Evolutionary conservation across 2,113 vertebrate species (phyloP), one percentile per base, ranked within the genome.

Genomic region (Xiphophorus couchianus): DNA sequence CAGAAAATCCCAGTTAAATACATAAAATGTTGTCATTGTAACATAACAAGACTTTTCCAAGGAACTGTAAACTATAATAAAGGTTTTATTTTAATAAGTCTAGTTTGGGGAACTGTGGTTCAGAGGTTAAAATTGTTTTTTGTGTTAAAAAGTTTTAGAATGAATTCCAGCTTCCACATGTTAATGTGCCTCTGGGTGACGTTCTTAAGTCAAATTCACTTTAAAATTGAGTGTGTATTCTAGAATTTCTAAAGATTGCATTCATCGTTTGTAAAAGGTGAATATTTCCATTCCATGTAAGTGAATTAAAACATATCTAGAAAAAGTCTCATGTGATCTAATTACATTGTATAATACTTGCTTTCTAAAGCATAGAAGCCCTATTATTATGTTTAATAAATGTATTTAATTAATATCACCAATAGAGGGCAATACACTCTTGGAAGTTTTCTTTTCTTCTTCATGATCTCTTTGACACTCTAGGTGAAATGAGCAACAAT

Each of bases 341-440:
- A 63, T 31, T 3, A 33, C 28, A 29, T 1, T 28, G 28, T 5
- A 62, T 15, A 62, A 48, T 48, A 6, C 22, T 58, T 31, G 15
- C 10, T 28, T 5, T 51, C 30, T 27, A 22, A 22, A 22, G 19
- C 39, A 14, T 44, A 25, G 28, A 28, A 29, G 13, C 11, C 31
- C n/a, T 22, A 30, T 6, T 12, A 35, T 44, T 42, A 28, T 35
- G 29, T 17, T 65, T 17, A 44, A 65, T 37, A 37, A 37, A 31
- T 81, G 84, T 87, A 71, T 48, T 84, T 61, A 9, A 5, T 25
- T n/a, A 10, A 6, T 30, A 42, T 62, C 0, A 2, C 87, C 92
- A 90, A 60, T 37, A 93, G 91, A 85, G 83, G 88, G 91, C 71
- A 28, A 63, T 76, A 31, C 39, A 48, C 65, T 66, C 82, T 27